Evolutionary conservation across 2,888 invertebrate species (phyloP).

Genomic region (Lepidonotus clava): DNA sequence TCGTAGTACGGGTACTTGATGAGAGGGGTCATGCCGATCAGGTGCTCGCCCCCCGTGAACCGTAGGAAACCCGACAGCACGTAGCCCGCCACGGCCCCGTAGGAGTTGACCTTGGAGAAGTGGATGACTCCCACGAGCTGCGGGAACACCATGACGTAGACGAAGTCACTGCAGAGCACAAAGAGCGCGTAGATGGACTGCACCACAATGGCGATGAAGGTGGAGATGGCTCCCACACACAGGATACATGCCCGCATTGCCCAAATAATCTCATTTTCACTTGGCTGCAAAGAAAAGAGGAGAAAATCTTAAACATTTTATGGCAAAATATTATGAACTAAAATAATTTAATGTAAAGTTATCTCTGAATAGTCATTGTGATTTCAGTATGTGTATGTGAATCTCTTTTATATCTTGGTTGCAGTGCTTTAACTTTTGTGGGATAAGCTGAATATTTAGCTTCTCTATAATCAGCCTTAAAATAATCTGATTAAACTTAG

Average conservation of each 20-base stretch:
- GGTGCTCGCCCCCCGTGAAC: conserved; percentile 91
- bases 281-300: conserved; percentile 20
- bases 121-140: conserved; percentile 98
- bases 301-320: too few species aligned
- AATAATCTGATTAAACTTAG: too few species aligned
- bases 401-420: too few species aligned
- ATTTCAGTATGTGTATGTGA: too few species aligned
- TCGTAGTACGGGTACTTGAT: conserved; percentile 90
- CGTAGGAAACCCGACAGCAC: conserved; percentile 87
- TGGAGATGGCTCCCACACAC: conserved; percentile 91
- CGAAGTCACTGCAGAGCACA: conserved; percentile 99
- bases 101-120: conserved; percentile 96
- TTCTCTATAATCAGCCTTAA: too few species aligned
- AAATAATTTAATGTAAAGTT: too few species aligned
- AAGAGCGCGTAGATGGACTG: conserved; percentile 98
- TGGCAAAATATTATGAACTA: too few species aligned
- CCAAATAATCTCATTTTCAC: conserved; percentile 88
- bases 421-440: too few species aligned
- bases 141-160: conserved; percentile 98
- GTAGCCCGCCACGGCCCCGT: conserved; percentile 88
- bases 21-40: conserved; percentile 89
- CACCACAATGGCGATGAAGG: conserved; percentile 97
- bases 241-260: conserved; percentile 94
- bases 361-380: too few species aligned
- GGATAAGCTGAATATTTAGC: too few species aligned